Evolutionary conservation across 2,113 vertebrate species (phyloP).

Genomic region (Rhabdomys dilectus): DNA sequence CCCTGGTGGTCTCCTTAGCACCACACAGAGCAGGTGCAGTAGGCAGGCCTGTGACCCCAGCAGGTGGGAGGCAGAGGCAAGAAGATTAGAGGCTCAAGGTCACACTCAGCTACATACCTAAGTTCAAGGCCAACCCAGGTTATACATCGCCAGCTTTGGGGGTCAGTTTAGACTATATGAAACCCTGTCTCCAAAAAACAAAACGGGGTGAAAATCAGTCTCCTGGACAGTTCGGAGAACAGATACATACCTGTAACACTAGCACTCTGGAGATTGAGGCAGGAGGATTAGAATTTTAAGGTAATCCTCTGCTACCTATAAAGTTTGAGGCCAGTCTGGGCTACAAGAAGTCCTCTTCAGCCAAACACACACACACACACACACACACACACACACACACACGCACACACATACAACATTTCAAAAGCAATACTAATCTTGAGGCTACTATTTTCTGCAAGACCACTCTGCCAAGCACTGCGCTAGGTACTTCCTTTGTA

Average conservation of each 20-base stretch:
- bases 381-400: not conserved
- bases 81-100: not conserved
- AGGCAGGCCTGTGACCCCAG: not conserved
- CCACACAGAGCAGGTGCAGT: not conserved
- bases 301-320: not conserved
- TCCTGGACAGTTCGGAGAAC: not conserved
- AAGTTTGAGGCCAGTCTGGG: not conserved
- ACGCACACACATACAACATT: not conserved
- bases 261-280: not conserved
- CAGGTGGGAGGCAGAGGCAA: not conserved
- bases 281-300: not conserved
- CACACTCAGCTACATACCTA: too few species aligned
- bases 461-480: fast-evolving
- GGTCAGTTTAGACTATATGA: not conserved
- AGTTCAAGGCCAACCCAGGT: not conserved
- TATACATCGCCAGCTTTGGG: not conserved
- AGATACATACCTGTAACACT: not conserved
- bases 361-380: too few species aligned
- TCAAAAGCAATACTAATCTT: not conserved
- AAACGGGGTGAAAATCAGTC: not conserved
- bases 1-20: not conserved
- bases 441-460: fast-evolving
- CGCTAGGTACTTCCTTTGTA: too few species aligned
- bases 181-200: not conserved
- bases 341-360: not conserved